These are phyloP conservation scores for Merluccius polli DNA, from an alignment of 2,797 vertebrate species.

Conservation along the genomic window DNA sequence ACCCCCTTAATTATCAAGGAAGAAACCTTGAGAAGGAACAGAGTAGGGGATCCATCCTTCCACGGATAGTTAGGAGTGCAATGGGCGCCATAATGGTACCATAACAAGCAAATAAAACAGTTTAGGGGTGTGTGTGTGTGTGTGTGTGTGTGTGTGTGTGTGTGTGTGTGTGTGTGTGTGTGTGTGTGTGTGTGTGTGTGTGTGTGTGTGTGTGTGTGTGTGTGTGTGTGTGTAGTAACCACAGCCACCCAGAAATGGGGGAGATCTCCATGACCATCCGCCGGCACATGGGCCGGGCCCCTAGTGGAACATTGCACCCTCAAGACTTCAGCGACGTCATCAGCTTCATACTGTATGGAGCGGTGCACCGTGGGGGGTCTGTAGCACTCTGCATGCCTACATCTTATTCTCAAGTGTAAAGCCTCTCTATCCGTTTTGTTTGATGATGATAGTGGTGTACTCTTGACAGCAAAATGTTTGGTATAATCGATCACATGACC, in stretches of 20 bases:
- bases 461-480: background rate
- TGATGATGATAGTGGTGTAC: background rate
- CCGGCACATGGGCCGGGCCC: slow-evolving; percentile 90
- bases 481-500: background rate
- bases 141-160: no score
- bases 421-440: background rate
- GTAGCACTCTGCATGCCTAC: background rate
- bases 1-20: background rate
- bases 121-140: no score
- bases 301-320: slow-evolving; percentile 94
- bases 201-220: no score
- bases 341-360: slow-evolving; percentile 96
- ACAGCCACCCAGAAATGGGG: slow-evolving; percentile 86
- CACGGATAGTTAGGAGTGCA: background rate
- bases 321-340: slow-evolving; percentile 99
- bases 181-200: no score
- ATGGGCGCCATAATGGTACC: background rate
- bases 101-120: background rate
- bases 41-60: background rate
- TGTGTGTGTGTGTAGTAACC: slow-evolving; percentile 83
- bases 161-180: no score
- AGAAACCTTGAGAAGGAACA: background rate
- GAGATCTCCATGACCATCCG: slow-evolving; percentile 90
- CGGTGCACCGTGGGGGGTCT: slow-evolving; percentile 90
- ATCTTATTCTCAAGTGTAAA: background rate